Percentiles rank a stretch among this genome's conserved stretches.
phyloP scores from a whole-genome alignment of 2,797 vertebrate genomes.

The Sebastiscus albofasciatus region DNA sequence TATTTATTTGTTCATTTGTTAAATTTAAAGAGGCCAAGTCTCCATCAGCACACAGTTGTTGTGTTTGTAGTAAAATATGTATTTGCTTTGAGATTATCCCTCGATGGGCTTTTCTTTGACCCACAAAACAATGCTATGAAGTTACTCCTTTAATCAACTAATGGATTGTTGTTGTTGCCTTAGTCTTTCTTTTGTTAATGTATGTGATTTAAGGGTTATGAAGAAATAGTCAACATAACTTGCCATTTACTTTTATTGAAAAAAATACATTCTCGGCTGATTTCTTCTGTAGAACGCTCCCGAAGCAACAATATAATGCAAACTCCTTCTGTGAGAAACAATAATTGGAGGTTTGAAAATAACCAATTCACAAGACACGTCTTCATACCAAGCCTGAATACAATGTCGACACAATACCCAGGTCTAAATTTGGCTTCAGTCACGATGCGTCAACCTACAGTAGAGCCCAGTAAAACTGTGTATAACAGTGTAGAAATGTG shows the following conservation, averaged over 20 bases:
- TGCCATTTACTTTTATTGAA: neutral
- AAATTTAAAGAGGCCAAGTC: neutral
- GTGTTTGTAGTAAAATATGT: neutral
- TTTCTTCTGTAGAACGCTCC: neutral
- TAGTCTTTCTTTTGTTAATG: neutral
- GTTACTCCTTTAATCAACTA: neutral
- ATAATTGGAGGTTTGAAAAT: neutral
- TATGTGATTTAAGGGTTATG: neutral
- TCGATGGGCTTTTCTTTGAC: neutral
- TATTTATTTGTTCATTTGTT: neutral
- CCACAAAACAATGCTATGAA: neutral
- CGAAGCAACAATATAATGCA: neutral
- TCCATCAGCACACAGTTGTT: neutral
- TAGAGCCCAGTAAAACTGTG: constrained; percentile 15
- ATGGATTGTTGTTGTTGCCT: neutral
- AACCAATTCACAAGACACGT: neutral
- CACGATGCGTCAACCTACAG: constrained; percentile 21
- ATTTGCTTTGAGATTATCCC: neutral
- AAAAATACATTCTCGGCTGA: neutral
- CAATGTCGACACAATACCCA: neutral
- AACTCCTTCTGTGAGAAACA: neutral
- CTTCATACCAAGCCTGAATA: neutral
- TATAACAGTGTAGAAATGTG: constrained; percentile 37
- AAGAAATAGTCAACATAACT: neutral
- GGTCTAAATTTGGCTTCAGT: constrained; percentile 45